phyloP scores from a whole-genome alignment of 2,888 invertebrate species.

The Automeris io region DNA sequence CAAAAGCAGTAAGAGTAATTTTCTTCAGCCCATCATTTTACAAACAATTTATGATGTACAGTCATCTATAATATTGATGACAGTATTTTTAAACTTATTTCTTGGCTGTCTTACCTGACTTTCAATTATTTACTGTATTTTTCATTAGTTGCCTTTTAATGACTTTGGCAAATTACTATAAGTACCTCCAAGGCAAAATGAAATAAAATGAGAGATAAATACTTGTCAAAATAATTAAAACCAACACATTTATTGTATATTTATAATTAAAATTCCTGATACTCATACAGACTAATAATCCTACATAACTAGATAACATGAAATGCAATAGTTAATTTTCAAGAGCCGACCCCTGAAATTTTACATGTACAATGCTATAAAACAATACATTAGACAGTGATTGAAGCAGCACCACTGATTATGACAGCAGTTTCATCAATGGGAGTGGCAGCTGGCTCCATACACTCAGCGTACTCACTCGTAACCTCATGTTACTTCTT shows the following conservation, averaged over 20 bases:
- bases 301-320: constrained; percentile 68
- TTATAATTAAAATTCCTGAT: constrained; percentile 33
- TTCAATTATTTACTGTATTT: no score
- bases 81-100: no score
- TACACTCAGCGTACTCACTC: constrained; percentile 54
- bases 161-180: no score
- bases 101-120: no score
- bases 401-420: constrained; percentile 59
- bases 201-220: no score
- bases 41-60: no score
- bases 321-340: constrained; percentile 50
- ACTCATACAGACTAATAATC: constrained; percentile 47
- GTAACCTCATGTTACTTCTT: constrained; percentile 81
- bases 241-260: constrained; percentile 5
- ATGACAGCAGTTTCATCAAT: constrained; percentile 55
- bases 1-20: no score
- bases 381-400: constrained; percentile 48
- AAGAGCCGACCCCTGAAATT: constrained; percentile 23
- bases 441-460: constrained; percentile 55
- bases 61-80: no score
- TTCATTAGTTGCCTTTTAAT: no score
- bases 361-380: constrained; percentile 35
- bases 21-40: no score
- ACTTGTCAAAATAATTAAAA: no score
- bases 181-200: no score